Base-by-base conservation (phyloP, 2,888 invertebrate species). In the Clanis bilineata region DNA sequence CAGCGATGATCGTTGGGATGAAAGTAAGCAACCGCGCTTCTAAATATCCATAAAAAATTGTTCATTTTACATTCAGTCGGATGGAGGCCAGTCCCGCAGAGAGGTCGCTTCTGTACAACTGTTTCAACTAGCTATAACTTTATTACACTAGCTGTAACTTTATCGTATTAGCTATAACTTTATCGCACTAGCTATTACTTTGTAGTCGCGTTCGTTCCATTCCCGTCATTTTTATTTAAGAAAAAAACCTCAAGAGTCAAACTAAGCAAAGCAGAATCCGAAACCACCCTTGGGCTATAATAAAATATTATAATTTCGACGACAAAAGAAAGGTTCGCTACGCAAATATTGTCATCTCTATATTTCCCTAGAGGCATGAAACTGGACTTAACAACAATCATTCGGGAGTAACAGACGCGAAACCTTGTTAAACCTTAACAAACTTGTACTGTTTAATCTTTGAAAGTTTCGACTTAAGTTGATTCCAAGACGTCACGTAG, bases 391-490 rank as follows among this genome's bases (percentile, higher is more conserved):
- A 71, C 76, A 82, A 77, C 80, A 80, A 83, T 81, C 79, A 79
- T 83, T 79, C 72, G 76, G 74, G 75, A 80, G 77, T 74, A 78
- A 78, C 74, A 79, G 73, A 74, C 70, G 71, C 69, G 70, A 51
- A 73, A 79, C 73, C 77, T 80, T 76, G 80, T 80, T 81, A 81
- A 81, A 74, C 75, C 78, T 76, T 78, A 77, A 80, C 79, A 79
- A 83, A 83, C 76, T 84, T 81, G 74, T 73, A 68, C 71, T 80
- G 79, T 83, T 82, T 84, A 84, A 84, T 83, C 77, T 80, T 79
- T 66, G 73, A 68, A 80, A 80, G 76, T 79, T 72, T 72, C 69
- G 67, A 68, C 70, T 72, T 74, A 66, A 76, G 61, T 79, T 74
- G 70, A 70, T 72, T 68, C 67, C 64, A 64, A 72, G 74, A 74